phyloP scores from a whole-genome alignment of 2,797 vertebrate genomes.

The Psittacula derbiana region DNA sequence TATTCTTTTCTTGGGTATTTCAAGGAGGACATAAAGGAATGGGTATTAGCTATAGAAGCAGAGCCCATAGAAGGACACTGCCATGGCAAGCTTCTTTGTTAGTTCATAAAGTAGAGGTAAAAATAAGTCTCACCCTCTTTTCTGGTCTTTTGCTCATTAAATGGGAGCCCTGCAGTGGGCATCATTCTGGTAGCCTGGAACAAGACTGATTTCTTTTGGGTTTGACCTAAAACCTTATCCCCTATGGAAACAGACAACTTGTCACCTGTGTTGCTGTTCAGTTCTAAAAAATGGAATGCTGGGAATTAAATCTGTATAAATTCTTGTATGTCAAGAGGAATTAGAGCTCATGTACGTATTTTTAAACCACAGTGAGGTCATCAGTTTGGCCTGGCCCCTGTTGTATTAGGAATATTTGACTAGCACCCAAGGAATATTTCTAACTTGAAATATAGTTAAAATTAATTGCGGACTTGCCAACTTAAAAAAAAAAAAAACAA shows the following conservation, averaged over 20 bases:
- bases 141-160: not conserved
- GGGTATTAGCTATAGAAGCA: not conserved
- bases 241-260: not conserved
- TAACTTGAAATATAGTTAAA: not conserved
- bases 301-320: not conserved
- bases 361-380: slow-evolving; percentile 26
- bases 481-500: not conserved
- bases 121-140: slow-evolving; percentile 8
- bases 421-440: not conserved
- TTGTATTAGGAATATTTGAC: not conserved
- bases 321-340: not conserved
- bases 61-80: not conserved
- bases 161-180: not conserved
- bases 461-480: not conserved
- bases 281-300: not conserved
- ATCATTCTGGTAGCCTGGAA: not conserved
- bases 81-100: slow-evolving; percentile 1
- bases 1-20: not conserved
- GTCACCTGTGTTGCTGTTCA: not conserved
- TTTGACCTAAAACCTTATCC: not conserved
- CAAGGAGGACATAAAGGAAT: not conserved
- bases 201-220: not conserved
- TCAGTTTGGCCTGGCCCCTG: not conserved
- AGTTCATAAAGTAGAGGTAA: not conserved
- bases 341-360: not conserved